A percentile compares a stretch with the other conserved stretches of the same genome.
Evolutionary conservation across 2,797 vertebrate genomes (phyloP).

Genomic region (Aldrovandia affinis): DNA sequence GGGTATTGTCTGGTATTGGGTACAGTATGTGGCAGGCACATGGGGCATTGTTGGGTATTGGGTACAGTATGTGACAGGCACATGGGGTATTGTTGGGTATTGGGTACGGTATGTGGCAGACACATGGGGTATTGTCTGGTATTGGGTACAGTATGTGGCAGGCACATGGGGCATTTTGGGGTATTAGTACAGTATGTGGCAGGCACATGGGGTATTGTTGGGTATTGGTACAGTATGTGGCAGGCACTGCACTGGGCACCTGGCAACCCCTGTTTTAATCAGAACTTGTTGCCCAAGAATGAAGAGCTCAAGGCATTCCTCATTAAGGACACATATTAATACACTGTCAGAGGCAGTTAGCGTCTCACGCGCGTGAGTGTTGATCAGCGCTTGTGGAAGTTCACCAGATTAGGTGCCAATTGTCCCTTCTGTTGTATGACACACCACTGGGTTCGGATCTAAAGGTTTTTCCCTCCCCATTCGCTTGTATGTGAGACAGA

Average conservation of each 20-base stretch:
- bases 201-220: background rate
- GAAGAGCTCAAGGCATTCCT: slow-evolving; percentile 71
- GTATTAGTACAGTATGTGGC: too few species aligned
- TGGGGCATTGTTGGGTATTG: background rate
- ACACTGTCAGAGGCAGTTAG: slow-evolving; percentile 66
- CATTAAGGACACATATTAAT: slow-evolving; percentile 61
- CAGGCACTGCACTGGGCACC: slow-evolving; percentile 53
- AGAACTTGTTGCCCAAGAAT: slow-evolving; percentile 69
- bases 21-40: slow-evolving; percentile 48
- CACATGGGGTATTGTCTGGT: background rate
- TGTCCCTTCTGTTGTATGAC: slow-evolving; percentile 60
- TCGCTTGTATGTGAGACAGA: slow-evolving; percentile 52
- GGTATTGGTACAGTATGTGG: slow-evolving; percentile 42
- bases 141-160: slow-evolving; percentile 47
- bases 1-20: background rate
- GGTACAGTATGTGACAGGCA: slow-evolving; percentile 47
- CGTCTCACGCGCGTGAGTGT: slow-evolving; percentile 68
- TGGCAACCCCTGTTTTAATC: slow-evolving; percentile 67
- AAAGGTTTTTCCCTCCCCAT: slow-evolving; percentile 64
- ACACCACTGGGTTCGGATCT: slow-evolving; percentile 69
- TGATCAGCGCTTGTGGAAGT: slow-evolving; percentile 71
- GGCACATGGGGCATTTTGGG: background rate
- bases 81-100: background rate
- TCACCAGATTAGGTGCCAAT: slow-evolving; percentile 74
- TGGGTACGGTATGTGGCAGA: slow-evolving; percentile 49